Percentiles rank a stretch among this genome's conserved stretches.
Conservation (phyloP, 2,113 vertebrate genomes). For the Bambusicola thoracicus region DNA sequence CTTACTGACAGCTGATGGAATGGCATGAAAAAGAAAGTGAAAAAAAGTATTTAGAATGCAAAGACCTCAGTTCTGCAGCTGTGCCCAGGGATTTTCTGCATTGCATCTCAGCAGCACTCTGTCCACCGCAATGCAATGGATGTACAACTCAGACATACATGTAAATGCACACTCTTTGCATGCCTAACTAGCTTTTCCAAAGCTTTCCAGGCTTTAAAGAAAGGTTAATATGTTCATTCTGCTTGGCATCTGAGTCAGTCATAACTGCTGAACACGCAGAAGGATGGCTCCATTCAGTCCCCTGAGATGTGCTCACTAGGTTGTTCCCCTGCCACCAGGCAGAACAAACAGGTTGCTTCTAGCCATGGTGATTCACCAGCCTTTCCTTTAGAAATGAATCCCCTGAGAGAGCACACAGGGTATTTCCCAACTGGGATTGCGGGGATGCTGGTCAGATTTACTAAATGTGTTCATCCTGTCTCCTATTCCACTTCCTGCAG, state of each 20-base stretch:
- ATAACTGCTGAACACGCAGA: background rate
- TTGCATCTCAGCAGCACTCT: fast-evolving
- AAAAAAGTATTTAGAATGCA: background rate
- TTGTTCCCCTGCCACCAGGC: background rate
- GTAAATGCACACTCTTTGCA: background rate
- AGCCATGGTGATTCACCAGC: background rate
- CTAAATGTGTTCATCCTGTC: fast-evolving
- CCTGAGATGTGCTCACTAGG: background rate
- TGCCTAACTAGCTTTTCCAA: background rate
- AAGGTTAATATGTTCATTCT: background rate
- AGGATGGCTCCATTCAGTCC: background rate
- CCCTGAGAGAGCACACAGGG: background rate
- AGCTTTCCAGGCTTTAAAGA: background rate
- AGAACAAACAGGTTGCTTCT: background rate
- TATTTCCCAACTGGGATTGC: background rate
- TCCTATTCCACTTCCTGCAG: background rate
- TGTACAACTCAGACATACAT: fast-evolving
- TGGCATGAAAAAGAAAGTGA: background rate
- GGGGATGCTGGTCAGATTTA: background rate
- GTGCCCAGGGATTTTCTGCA: fast-evolving
- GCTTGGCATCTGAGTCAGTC: background rate
- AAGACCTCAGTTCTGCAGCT: background rate
- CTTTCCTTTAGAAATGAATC: background rate
- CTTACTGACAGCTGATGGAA: background rate
- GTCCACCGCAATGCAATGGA: fast-evolving